These are phyloP conservation scores for Tigriopus japonicus DNA, from an alignment of 1,140 invertebrate species.

Conservation along the genomic window DNA sequence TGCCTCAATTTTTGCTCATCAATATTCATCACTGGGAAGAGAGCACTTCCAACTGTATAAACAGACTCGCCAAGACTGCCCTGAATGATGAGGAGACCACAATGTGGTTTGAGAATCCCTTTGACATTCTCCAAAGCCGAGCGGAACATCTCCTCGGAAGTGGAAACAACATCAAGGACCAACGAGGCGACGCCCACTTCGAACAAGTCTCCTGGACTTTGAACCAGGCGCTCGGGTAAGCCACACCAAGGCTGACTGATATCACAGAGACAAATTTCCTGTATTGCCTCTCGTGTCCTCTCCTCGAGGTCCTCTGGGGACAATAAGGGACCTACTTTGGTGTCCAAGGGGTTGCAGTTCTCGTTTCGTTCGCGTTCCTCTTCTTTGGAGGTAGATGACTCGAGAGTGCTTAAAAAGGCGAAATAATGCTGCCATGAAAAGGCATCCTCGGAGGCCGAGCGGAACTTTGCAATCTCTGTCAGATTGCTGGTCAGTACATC, in stretches of 20 bases:
- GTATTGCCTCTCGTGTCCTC: background rate
- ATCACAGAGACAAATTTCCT: background rate
- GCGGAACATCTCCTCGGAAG: background rate
- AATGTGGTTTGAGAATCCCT: background rate
- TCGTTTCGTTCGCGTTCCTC: background rate
- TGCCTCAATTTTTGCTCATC: background rate
- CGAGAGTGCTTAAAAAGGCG: background rate
- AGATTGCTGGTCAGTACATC: background rate
- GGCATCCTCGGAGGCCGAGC: background rate
- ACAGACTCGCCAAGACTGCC: background rate
- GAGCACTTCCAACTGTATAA: conserved; percentile 11
- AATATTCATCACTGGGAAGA: conserved; percentile 7
- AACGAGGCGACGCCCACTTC: conserved; percentile 4
- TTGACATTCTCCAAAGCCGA: background rate
- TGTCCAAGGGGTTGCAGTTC: background rate
- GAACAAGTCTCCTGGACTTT: background rate
- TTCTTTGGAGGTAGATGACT: background rate
- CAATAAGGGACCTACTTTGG: background rate
- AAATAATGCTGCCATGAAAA: conserved; percentile 5
- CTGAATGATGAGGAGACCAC: background rate
- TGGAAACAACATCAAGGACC: conserved; percentile 4
- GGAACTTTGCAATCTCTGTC: background rate
- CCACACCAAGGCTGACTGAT: background rate
- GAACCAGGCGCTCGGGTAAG: background rate
- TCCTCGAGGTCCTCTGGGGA: background rate